Evolutionary conservation across 2,113 vertebrate genomes (phyloP).

Genomic region (Corythornis madagascariensis): DNA sequence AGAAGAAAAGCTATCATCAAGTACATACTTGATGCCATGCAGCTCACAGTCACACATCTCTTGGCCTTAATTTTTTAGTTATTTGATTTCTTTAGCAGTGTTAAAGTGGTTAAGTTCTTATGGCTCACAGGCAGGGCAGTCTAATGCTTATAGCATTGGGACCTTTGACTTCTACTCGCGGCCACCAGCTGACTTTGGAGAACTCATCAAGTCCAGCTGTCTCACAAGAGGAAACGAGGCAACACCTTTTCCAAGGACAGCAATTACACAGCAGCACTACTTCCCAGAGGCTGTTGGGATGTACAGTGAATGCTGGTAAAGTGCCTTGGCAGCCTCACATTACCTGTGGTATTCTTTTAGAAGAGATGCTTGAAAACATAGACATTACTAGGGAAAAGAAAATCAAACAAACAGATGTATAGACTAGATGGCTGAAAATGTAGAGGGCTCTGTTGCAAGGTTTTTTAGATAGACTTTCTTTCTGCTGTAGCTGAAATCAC

Average conservation of each 20-base stretch:
- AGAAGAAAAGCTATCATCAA: background rate
- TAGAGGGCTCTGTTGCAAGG: background rate
- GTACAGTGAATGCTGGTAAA: background rate
- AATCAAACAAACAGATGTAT: background rate
- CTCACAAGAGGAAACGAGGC: background rate
- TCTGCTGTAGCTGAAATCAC: background rate
- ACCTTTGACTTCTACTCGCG: background rate
- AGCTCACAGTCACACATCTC: background rate
- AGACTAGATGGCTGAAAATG: background rate
- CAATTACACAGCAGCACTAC: background rate
- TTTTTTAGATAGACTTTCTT: background rate
- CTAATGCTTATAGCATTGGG: background rate
- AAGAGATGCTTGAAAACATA: background rate
- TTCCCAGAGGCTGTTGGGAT: background rate
- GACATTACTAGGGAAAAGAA: background rate
- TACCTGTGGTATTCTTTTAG: background rate
- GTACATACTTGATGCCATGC: background rate
- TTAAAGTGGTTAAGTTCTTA: background rate
- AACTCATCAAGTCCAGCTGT: background rate
- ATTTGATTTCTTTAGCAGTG: background rate
- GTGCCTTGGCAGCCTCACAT: background rate
- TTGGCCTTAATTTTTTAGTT: background rate
- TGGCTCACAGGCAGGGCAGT: background rate
- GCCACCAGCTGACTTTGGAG: background rate
- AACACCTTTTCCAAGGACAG: background rate